Base-by-base conservation (phyloP, 2,797 vertebrate species). In the Helostoma temminkii region DNA sequence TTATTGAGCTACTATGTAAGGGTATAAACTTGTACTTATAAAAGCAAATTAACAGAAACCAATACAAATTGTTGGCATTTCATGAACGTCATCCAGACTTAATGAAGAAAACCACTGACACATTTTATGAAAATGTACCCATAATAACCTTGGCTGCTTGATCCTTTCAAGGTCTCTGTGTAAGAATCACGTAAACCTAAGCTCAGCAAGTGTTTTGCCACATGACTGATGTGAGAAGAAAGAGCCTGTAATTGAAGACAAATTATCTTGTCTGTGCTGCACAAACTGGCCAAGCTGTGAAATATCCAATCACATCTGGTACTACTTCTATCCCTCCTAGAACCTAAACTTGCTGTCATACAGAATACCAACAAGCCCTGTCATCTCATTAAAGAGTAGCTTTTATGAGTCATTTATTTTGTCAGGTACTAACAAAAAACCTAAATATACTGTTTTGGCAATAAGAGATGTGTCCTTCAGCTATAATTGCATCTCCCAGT, bases 281-380 rank as follows among this genome's bases (percentile, higher is more conserved):
- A 54, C 58, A 74, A 83, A 85, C 75, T 74, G 84, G 63, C 75
- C 71, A 62, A 87, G 76, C 74, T 61, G 72, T 80, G 71, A 86
- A 78, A 49, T 88, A 80, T 82, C 80, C 61, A 28, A 76, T 78
- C 78, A 82, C 91, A 93, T 92, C 85, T 93, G 88, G 74, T 72
- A 86, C 66, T 57, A 81, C 84, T 92, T 93, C 76, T 68, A 80
- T 73, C 39, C 22, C 6, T 66, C 34, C 59, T 71, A 84, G 81
- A 87, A 87, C 85, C 82, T 79, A 78, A 88, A 88, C 76, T 74
- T 47, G 69, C 80, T 71, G 82, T 91, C 86, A 91, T 78, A 78
- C 36, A 75, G 62, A 90, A 89, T 66, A 84, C 53, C 62, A 66
- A 68, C 48, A 76, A 69, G 69, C 43, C 76, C 55, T 69, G 76